Conservation (phyloP, 35 echinoderm and acorn worm species). For the Ptychodera flava region DNA sequence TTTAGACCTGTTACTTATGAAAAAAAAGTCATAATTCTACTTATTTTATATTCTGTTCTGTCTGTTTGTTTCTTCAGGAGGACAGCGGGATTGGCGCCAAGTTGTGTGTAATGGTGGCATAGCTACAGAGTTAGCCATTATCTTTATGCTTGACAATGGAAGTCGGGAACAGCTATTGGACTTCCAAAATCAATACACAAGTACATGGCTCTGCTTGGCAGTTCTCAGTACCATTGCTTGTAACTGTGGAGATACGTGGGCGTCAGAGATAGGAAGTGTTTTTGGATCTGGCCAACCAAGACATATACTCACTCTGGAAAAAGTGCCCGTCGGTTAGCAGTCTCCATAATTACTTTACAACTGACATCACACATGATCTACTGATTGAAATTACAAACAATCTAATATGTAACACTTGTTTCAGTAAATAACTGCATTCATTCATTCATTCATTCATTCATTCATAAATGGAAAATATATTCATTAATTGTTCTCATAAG, state of each 20-base stretch:
- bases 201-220: slow-evolving; percentile 59
- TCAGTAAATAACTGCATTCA: too few relatives aligned
- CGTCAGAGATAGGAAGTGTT: slow-evolving; percentile 86
- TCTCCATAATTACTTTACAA: too few relatives aligned
- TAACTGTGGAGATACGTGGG: slow-evolving; percentile 81
- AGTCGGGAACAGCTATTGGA: slow-evolving; percentile 50
- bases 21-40: too few relatives aligned
- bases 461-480: too few relatives aligned
- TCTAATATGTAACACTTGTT: too few relatives aligned
- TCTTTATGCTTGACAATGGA: slow-evolving; percentile 60
- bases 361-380: too few relatives aligned
- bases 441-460: too few relatives aligned
- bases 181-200: slow-evolving; percentile 56
- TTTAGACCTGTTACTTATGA: too few relatives aligned
- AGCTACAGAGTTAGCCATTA: slow-evolving; percentile 41
- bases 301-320: slow-evolving; percentile 58
- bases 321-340: slow-evolving; percentile 70
- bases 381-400: too few relatives aligned
- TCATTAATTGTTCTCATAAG: too few relatives aligned
- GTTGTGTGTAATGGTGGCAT: slow-evolving; percentile 83
- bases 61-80: slow-evolving; percentile 50
- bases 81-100: slow-evolving; percentile 81
- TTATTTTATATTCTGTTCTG: too few relatives aligned
- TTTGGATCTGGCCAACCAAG: slow-evolving; percentile 38
- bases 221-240: slow-evolving; percentile 70